Base-by-base conservation (phyloP, 2,888 invertebrate species). In the Lamellibrachia satsuma region DNA sequence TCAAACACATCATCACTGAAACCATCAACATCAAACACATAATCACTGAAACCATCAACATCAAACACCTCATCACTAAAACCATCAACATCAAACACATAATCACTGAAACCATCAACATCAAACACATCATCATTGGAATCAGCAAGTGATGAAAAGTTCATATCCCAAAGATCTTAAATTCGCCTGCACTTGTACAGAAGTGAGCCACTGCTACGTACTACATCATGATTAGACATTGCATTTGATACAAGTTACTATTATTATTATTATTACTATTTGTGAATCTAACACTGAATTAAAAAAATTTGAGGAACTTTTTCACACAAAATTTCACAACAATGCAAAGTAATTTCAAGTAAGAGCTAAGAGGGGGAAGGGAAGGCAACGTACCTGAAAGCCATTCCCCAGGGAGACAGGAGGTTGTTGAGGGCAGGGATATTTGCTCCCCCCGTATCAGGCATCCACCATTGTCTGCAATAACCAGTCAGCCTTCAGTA, bases 391-490 rank as follows among this genome's bases (percentile, higher is more conserved):
- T 92, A 95, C 95, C 95, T 95, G 94, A 99, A 97, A 15, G 98
- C 98, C 95, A 99, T 98, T 95, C 98, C 98, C 97, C 98, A 98
- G 3, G 98, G 97, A 97, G 98, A 96, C 1, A 99, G 97, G 15
- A 99, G 97, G 95, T 99, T 98, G 96, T 99, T 99, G 90, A 99
- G 96, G 0, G 99, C 99, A 0, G 99, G 99, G 91, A 99, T 97
- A 96, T 99, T 99, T 1, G 98, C 97, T 1, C 99, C 99, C 3
- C 98, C 98, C 0, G 98, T 98, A 96, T 98, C 98, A 0, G 99
- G 99, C 97, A 98, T 98, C 98, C 98, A 99, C 98, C 98, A 97
- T 93, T 96, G 96, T 93, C 96, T 96, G 94, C 4, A 94, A 60
- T n/a, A 91, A 15, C 15, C 15, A 22, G n/a, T 22, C 15, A 22